Percentiles rank a stretch among this genome's conserved stretches.
phyloP scores from a whole-genome alignment of 2,888 invertebrate species.

The Melipona bicolor region DNA sequence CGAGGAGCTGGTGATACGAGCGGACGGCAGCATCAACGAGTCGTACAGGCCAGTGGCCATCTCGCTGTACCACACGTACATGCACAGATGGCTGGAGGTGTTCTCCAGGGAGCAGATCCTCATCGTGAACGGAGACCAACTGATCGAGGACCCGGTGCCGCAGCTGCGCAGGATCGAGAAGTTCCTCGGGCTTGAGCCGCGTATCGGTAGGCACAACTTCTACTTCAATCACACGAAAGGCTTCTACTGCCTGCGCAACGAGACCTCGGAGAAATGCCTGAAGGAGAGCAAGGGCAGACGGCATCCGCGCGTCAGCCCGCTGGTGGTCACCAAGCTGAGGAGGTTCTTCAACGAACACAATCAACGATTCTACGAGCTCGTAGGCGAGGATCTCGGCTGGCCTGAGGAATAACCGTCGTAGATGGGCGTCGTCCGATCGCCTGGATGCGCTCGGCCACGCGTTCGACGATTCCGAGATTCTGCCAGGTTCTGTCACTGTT shows the following conservation, averaged over 20 bases:
- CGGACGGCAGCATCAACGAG: constrained; percentile 93
- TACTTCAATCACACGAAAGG: constrained; percentile 99
- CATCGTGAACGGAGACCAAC: constrained; percentile 96
- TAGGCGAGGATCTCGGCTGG: constrained; percentile 97
- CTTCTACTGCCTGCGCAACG: constrained; percentile 95
- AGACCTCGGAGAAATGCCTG: constrained; percentile 93
- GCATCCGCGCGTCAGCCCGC: constrained; percentile 93
- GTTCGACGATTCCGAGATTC: background rate
- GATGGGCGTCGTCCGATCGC: constrained; percentile 39
- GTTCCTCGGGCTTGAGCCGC: constrained; percentile 91
- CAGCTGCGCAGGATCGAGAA: constrained; percentile 94
- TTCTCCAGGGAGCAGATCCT: constrained; percentile 96
- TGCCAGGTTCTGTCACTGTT: too few relatives aligned
- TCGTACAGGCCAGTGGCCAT: constrained; percentile 94
- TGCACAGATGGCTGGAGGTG: constrained; percentile 96
- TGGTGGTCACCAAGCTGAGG: constrained; percentile 91
- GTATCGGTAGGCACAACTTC: constrained; percentile 93
- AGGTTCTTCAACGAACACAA: constrained; percentile 96
- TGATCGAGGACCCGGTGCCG: constrained; percentile 95
- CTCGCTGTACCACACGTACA: constrained; percentile 95
- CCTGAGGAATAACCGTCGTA: constrained; percentile 89
- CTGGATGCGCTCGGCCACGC: constrained; percentile 27
- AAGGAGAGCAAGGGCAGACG: constrained; percentile 92
- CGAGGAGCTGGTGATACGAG: constrained; percentile 92
- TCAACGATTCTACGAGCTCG: constrained; percentile 95